Evolutionary conservation across 1,140 invertebrate genomes (phyloP).

Genomic region (Cydia fagiglandana): DNA sequence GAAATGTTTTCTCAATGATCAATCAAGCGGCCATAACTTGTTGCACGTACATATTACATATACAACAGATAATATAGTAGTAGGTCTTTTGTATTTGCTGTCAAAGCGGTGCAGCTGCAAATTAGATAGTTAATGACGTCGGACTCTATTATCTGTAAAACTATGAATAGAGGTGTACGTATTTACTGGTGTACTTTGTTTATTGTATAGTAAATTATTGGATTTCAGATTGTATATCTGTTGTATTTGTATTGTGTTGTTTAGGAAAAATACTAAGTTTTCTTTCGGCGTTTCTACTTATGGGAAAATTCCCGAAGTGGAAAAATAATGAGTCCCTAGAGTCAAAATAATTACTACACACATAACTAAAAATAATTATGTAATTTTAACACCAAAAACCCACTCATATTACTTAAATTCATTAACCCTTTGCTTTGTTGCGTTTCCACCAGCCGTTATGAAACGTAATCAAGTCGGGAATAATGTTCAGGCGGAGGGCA

Average conservation of each 20-base stretch:
- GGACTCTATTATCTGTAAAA: not conserved
- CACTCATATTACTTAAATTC: not conserved
- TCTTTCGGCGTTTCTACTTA: no score
- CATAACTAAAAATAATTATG: not conserved
- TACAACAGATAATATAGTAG: not conserved
- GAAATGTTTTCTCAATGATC: conserved; percentile 15
- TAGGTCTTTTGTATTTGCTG: not conserved
- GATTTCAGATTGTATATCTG: no score
- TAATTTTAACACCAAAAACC: not conserved
- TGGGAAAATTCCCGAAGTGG: no score
- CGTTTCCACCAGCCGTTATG: not conserved
- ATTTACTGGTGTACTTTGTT: no score
- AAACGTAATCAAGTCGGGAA: not conserved
- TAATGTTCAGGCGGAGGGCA: not conserved
- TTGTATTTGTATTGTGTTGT: no score
- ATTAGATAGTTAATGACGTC: conserved; percentile 3
- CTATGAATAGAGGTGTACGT: not conserved
- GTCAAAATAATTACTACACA: no score
- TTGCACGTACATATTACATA: not conserved
- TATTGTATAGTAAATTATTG: no score
- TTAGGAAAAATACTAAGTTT: no score
- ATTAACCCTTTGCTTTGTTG: not conserved
- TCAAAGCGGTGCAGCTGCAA: not conserved
- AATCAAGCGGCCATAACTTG: not conserved
- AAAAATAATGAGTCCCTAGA: no score